Percentiles rank a stretch among this genome's conserved stretches.
Conservation (phyloP, 1,140 invertebrate species). For the Ephestia elutella region DNA sequence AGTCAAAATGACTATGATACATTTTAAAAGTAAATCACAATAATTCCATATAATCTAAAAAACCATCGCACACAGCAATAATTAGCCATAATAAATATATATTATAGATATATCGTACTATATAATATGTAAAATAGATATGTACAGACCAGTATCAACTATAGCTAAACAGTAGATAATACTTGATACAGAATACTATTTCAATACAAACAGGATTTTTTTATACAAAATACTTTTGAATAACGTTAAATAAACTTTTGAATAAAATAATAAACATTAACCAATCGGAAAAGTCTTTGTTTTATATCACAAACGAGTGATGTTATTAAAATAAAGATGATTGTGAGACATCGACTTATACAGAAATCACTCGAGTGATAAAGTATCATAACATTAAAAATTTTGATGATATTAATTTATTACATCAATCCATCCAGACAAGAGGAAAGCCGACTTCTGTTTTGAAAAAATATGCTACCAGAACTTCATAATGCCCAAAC, state of each 20-base stretch:
- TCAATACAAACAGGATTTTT: conserved; percentile 20
- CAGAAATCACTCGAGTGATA: no score
- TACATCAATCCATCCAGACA: no score
- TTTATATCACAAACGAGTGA: no score
- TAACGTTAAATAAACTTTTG: not conserved
- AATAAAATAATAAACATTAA: not conserved
- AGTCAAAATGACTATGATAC: conserved; percentile 15
- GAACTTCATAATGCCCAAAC: no score
- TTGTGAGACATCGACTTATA: no score
- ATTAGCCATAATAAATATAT: conserved; percentile 9
- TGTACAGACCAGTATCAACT: conserved; percentile 29
- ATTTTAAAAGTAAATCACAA: conserved; percentile 21
- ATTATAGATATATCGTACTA: conserved; percentile 6
- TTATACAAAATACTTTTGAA: conserved; percentile 9
- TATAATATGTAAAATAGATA: conserved; percentile 22
- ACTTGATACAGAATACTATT: conserved; percentile 54
- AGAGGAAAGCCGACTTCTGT: no score
- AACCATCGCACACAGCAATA: not conserved
- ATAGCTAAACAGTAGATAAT: conserved; percentile 33
- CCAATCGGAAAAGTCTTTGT: not conserved
- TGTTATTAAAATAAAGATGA: no score
- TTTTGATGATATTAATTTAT: no score
- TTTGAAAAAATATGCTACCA: no score
- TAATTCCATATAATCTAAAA: conserved; percentile 15
- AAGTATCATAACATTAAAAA: no score